Evolutionary conservation across 2,113 vertebrate species (phyloP).

Genomic region (Cettia cetti): DNA sequence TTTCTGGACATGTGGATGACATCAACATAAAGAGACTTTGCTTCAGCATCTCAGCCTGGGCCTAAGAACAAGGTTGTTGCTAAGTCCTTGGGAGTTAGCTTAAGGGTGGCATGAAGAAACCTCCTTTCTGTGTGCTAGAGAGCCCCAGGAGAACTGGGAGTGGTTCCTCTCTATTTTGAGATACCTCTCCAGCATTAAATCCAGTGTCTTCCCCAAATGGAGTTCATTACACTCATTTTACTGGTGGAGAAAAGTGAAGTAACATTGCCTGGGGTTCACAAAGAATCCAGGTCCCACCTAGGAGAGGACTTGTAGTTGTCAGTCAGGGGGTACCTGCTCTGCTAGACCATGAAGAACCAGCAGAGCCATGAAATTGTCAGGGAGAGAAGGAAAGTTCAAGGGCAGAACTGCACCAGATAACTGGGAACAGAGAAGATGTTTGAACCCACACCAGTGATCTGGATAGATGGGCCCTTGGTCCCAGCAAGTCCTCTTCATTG

Average conservation of each 20-base stretch:
- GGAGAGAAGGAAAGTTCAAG: not conserved
- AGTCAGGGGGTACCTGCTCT: not conserved
- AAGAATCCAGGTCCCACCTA: not conserved
- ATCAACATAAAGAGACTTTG: not conserved
- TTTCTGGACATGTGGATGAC: not conserved
- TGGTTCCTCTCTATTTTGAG: not conserved
- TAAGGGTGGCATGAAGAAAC: not conserved
- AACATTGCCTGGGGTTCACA: not conserved
- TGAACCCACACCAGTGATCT: not conserved
- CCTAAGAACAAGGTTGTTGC: not conserved
- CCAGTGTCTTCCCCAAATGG: not conserved
- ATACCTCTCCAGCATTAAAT: not conserved
- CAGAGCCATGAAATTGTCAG: not conserved
- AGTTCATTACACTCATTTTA: not conserved
- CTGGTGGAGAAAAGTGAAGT: not conserved
- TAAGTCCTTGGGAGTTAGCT: not conserved
- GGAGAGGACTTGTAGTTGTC: not conserved
- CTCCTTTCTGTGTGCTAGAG: not conserved
- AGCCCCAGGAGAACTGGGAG: not conserved
- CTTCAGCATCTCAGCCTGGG: not conserved
- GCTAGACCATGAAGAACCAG: not conserved
- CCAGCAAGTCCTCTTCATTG: not conserved
- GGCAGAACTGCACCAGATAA: not conserved
- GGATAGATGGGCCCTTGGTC: not conserved
- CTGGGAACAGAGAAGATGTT: not conserved